phyloP scores from a whole-genome alignment of 2,797 vertebrate species.

The Pyrocephalus nanus region DNA sequence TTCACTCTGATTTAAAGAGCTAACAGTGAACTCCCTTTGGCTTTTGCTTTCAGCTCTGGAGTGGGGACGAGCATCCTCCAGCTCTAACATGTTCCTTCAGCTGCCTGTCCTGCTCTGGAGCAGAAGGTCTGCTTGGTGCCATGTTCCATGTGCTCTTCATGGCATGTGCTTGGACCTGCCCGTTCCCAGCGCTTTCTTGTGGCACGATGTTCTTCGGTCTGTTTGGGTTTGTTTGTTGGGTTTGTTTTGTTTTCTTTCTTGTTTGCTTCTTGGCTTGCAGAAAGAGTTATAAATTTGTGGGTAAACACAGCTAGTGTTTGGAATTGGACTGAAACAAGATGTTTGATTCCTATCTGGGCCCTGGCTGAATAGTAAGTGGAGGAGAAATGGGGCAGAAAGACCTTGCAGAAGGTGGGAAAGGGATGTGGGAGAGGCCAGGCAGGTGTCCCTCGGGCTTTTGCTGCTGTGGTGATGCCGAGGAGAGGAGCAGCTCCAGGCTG shows the following conservation, averaged over 20 bases:
- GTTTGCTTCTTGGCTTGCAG: constrained; percentile 2
- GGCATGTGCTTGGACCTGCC: not conserved
- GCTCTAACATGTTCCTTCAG: not conserved
- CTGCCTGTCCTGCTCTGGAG: rapidly evolving
- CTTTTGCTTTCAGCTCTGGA: not conserved
- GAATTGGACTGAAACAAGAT: not conserved
- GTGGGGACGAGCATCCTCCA: not conserved
- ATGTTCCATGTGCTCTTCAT: rapidly evolving
- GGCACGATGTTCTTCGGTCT: not conserved
- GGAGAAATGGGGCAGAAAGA: not conserved
- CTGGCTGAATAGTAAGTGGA: not conserved
- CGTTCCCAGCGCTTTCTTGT: not conserved
- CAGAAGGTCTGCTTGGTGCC: not conserved
- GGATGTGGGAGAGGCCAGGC: not conserved
- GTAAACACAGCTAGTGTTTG: not conserved
- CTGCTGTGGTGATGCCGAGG: rapidly evolving
- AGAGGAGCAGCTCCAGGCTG: not conserved
- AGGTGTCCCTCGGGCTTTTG: not conserved
- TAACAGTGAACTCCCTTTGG: not conserved
- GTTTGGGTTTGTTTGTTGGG: not conserved
- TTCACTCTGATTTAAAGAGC: not conserved
- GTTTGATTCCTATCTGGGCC: not conserved
- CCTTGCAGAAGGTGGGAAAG: not conserved
- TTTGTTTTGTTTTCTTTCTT: not conserved
- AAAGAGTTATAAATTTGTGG: not conserved